Base-by-base conservation (phyloP, 1,140 invertebrate genomes). In the Trichonephila clavipes region DNA sequence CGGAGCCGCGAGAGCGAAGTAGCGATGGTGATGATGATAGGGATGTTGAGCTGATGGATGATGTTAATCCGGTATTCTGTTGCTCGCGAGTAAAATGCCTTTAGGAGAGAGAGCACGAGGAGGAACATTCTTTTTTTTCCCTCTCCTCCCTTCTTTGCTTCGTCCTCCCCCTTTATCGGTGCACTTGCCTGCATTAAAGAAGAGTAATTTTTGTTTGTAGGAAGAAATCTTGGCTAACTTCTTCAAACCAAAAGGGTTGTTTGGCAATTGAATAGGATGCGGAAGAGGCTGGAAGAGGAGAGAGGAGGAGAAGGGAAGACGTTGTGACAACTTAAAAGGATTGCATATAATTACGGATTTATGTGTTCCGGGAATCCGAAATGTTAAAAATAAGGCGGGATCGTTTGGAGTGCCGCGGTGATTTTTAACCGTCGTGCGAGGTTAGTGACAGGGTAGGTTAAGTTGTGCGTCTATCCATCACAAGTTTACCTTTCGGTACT, bases 11-110 rank as follows among this genome's bases (percentile, higher is more conserved):
- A 51, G 69, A 44, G 91, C 40, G n/a, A 59, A 85, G 28, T 59
- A 34, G 89, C 28, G 92, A 93, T 93, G 92, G 85, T 93, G 91
- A 88, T 93, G 92, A 88, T 93, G 92, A 93, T 92, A 92, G 83
- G 91, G 91, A 87, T 87, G 83, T 44, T 28, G 62, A 28, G 28
- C 44, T 93, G 92, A 93, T 93, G 92, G 72, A 93, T 93, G 92
- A 93, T 93, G 86, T 88, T 93, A 93, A 93, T 93, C 92, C 92
- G 85, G 92, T 82, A 93, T 93, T 93, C 92, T 93, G 92, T 93
- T 93, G 92, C 92, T 88, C 64, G 24, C 72, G 18, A 77, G 72
- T 77, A 77, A 77, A 77, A 77, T 77, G 72, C 72, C 72, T 77
- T 77, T 34, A 77, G 72, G 72, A 77, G 28, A 40, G 16, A 40